Evolutionary conservation across 2,113 vertebrate genomes (phyloP), one percentile per base, ranked within the genome.

Genomic region (Tichodroma muraria): DNA sequence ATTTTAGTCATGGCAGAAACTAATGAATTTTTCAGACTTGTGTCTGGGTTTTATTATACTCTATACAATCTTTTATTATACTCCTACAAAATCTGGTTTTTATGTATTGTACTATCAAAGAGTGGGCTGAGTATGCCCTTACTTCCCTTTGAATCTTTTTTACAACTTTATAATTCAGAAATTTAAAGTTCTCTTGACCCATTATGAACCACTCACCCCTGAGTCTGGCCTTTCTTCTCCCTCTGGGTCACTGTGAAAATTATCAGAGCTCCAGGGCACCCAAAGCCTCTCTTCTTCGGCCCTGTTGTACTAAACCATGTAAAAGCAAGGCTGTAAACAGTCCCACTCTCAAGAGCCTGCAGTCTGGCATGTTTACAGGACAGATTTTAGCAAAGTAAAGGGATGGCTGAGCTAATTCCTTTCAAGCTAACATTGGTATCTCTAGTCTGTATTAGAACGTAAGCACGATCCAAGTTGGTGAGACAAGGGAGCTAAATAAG

Each of bases 1-100:
- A 94, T 93, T 97, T 95, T 93, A 80, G 73, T 90, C 53, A 81
- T 94, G 87, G 49, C 63, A 96, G 71, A 70, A 97, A 82, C 44
- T 94, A 97, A 97, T 90, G 80, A 87, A 94, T 94, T 96, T 97
- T 97, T 97, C 73, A 96, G 66, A 94, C 76, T 95, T 82, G 38
- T 91, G 78, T 95, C 83, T 94, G 89, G 86, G 73, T 96, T 96
- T 97, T 96, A 95, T 95, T 96, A 94, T 40, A 82, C 63, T 90
- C 75, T 96, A 94, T 95, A 94, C 90, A 97, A 94, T 80, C 70
- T 96, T 96, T 97, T 97, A 95, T 95, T 95, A 88, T 94, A 84
- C 65, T 94, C 91, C 94, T 96, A 86, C 72, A 95, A 97, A 94
- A 86, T 56, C 77, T 71, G 47, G 3, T 19, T 68, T 97, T 95